Evolutionary conservation across 2,888 invertebrate species (phyloP).

Genomic region (Ophonus ardosiacus): DNA sequence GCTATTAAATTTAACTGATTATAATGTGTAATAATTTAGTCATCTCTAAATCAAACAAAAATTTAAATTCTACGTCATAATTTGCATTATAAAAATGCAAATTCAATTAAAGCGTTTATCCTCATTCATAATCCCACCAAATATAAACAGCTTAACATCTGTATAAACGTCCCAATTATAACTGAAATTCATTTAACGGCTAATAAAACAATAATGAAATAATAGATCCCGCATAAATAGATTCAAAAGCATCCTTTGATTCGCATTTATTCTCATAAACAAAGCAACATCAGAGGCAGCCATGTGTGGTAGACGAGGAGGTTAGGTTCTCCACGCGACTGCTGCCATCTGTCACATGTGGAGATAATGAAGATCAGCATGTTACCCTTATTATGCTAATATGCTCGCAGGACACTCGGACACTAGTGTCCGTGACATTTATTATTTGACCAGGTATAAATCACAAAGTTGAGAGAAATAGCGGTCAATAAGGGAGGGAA

Average conservation of each 20-base stretch:
- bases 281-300: conserved; percentile 12
- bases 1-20: background rate
- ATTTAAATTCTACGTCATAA: background rate
- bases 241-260: conserved; percentile 36
- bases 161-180: conserved; percentile 30
- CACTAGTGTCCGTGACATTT: conserved; percentile 38
- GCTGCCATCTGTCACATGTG: conserved; percentile 25
- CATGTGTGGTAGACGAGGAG: conserved; percentile 20
- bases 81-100: background rate
- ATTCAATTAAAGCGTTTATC: background rate
- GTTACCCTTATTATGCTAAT: conserved; percentile 59
- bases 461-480: conserved; percentile 37
- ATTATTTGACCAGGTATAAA: conserved; percentile 36
- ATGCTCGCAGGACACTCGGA: background rate
- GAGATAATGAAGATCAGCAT: conserved; percentile 44
- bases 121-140: background rate
- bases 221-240: conserved; percentile 14
- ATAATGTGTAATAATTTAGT: background rate
- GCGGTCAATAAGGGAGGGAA: conserved; percentile 34
- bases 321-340: background rate
- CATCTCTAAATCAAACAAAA: background rate
- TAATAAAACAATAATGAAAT: conserved; percentile 15
- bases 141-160: conserved; percentile 29
- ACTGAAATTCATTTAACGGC: conserved; percentile 18
- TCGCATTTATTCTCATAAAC: conserved; percentile 38